phyloP scores from a whole-genome alignment of 1,140 invertebrate species.

The Monomorium pharaonis region DNA sequence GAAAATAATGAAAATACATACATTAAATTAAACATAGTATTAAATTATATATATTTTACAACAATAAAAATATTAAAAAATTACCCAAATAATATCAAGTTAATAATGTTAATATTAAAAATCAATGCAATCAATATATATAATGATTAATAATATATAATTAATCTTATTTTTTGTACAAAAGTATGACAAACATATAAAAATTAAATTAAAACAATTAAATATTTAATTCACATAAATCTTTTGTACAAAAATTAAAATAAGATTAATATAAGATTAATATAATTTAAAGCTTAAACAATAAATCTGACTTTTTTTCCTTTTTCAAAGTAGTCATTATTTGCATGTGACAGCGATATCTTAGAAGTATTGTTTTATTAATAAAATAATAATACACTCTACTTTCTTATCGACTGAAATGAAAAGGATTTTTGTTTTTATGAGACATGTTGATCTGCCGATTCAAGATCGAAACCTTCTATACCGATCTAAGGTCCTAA shows the following conservation, averaged over 20 bases:
- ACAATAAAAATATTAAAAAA: background rate
- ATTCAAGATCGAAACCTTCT: conserved; percentile 61
- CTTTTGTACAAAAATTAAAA: background rate
- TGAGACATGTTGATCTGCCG: conserved; percentile 49
- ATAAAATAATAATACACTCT: background rate
- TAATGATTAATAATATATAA: background rate
- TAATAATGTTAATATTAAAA: background rate
- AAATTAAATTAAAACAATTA: no score
- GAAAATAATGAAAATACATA: background rate
- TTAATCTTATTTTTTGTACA: background rate
- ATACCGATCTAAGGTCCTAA: conserved; percentile 57
- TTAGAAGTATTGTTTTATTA: background rate
- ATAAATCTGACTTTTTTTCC: background rate
- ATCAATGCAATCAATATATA: background rate
- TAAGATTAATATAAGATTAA: conserved; percentile 1
- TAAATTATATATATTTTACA: background rate
- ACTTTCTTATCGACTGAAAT: conserved; percentile 64
- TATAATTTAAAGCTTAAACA: no score
- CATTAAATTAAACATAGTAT: background rate
- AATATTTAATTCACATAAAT: background rate
- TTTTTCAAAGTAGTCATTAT: background rate
- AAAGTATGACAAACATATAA: background rate
- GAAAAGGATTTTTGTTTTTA: background rate
- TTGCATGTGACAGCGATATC: background rate
- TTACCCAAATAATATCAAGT: background rate